Evolutionary conservation across 1,140 invertebrate genomes (phyloP), one percentile per base, ranked within the genome.

Genomic region (Delia radicum): DNA sequence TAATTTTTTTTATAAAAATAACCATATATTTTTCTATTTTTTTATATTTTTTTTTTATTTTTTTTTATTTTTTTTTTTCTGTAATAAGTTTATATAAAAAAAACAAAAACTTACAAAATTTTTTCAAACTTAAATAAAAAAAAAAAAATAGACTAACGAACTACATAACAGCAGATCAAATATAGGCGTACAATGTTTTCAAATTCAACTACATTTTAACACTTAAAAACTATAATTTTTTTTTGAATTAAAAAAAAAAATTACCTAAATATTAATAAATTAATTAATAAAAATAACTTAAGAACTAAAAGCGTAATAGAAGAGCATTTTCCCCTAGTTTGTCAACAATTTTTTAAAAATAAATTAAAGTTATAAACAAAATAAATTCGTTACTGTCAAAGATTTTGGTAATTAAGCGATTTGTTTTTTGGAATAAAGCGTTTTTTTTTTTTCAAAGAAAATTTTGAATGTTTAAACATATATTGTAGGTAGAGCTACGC

Each of bases 321-420:
- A 79, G 80, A 85, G 81, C 83, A 74, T 85, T 85, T 83, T 82
- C 79, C 83, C 83, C 83, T 79, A 79, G 83, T 85, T 85, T 85
- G 83, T 85, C 83, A 85, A 82, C 81, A 78, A 79, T 71, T 33
- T 33, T 3, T 10, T 37, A 15, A 42, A 5, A 77, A 42, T 62
- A 74, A 69, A 74, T 74, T 74, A 61, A 74, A 76, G 37, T 12
- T 3, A 33, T 74, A 37, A 63, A 63, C 24, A 63, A 28, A 63
- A 27, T 12, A 63, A 63, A 63, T 62, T 27, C 13, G 26, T 63
- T 63, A 28, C 8, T 10, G 26, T 13, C 26, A 15, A 62, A 27
- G n/a, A 27, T 24, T 63, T 63, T 63, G 21, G 62, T 27, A 63
- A 27, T 63, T 27, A 27, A 27, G 26, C 31, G 65, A 31, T 37